These are phyloP conservation scores for Antitype chi DNA, from an alignment of 2,888 invertebrate genomes.

Conservation along the genomic window DNA sequence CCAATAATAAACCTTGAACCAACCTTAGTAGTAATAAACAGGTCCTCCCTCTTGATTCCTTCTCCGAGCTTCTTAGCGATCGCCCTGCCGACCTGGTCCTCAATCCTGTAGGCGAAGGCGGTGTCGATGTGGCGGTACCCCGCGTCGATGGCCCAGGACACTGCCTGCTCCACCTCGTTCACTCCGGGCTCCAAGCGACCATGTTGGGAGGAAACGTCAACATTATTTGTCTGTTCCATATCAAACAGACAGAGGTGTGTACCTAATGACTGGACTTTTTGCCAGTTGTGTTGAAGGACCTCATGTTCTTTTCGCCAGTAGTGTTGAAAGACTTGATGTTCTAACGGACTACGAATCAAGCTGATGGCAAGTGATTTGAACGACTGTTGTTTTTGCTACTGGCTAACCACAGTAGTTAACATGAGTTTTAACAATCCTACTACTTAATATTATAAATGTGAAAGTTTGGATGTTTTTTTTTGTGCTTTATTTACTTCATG, in stretches of 20 bases:
- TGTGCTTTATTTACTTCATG: too few relatives aligned
- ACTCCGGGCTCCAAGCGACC: constrained; percentile 69
- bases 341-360: too few relatives aligned
- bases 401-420: too few relatives aligned
- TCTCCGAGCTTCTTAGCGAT: constrained; percentile 81
- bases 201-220: constrained; percentile 51
- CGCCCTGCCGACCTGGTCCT: constrained; percentile 89
- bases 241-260: too few relatives aligned
- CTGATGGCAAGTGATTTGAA: too few relatives aligned
- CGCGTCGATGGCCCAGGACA: constrained; percentile 89
- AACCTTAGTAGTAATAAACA: constrained; percentile 91
- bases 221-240: constrained; percentile 12
- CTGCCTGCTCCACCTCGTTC: constrained; percentile 83
- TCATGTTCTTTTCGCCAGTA: neutral
- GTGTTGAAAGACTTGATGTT: neutral
- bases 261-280: too few relatives aligned
- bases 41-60: constrained; percentile 86
- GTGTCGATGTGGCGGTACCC: constrained; percentile 93
- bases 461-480: too few relatives aligned
- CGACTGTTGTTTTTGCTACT: too few relatives aligned
- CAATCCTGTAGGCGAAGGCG: constrained; percentile 90
- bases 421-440: too few relatives aligned
- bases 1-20: neutral
- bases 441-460: too few relatives aligned
- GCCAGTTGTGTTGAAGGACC: neutral